phyloP scores from a whole-genome alignment of 2,888 invertebrate species.

The Eupithecia subumbrata region DNA sequence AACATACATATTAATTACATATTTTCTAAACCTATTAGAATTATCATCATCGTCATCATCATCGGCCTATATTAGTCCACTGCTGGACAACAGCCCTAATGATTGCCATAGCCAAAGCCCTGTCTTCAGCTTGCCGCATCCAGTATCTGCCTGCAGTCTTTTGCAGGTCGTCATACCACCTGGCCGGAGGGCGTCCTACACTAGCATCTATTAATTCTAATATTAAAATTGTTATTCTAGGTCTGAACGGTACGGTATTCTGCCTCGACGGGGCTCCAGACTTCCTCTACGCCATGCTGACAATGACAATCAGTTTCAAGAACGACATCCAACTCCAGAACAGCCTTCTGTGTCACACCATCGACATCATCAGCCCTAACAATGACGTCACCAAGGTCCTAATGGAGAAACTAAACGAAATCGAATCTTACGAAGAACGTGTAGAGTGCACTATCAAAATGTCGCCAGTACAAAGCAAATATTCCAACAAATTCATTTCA shows the following conservation, averaged over 20 bases:
- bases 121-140: no score
- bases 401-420: conserved; percentile 75
- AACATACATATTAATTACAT: no score
- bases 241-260: conserved; percentile 85
- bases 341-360: conserved; percentile 82
- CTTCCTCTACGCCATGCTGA: conserved; percentile 84
- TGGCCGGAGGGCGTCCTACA: background rate
- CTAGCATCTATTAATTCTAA: background rate
- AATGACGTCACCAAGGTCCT: conserved; percentile 66
- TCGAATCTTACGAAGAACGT: conserved; percentile 84
- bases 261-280: conserved; percentile 93
- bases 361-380: conserved; percentile 78
- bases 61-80: no score
- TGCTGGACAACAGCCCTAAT: no score
- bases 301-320: conserved; percentile 73
- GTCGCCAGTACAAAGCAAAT: conserved; percentile 69
- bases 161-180: no score
- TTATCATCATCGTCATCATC: no score
- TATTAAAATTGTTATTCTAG: conserved; percentile 48
- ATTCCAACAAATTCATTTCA: conserved; percentile 62
- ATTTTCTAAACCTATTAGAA: background rate
- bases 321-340: conserved; percentile 82
- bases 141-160: no score
- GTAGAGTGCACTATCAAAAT: conserved; percentile 74
- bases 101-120: no score